Evolutionary conservation across 2,888 invertebrate genomes (phyloP).

Genomic region (Octonoba sinensis): DNA sequence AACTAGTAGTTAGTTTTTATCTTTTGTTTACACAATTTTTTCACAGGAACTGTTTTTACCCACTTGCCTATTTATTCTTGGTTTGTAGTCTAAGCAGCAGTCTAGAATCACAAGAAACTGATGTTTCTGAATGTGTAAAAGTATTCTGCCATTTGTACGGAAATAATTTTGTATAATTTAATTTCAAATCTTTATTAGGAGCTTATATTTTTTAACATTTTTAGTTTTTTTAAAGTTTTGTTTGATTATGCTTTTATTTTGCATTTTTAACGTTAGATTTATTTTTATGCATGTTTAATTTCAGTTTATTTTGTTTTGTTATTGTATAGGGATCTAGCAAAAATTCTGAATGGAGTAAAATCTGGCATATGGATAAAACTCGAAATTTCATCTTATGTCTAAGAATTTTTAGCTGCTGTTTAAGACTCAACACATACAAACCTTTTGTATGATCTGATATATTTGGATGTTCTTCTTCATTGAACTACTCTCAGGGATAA

Average conservation of each 20-base stretch:
- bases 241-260: constrained; percentile 21
- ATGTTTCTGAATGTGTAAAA: too few relatives aligned
- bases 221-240: constrained; percentile 16
- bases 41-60: too few relatives aligned
- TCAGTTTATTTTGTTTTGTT: constrained; percentile 54
- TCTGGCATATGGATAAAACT: constrained; percentile 33
- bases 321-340: constrained; percentile 42
- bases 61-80: too few relatives aligned
- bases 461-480: constrained; percentile 36
- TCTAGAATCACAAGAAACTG: too few relatives aligned
- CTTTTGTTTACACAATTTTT: too few relatives aligned
- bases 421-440: too few relatives aligned
- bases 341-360: constrained; percentile 28
- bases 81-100: too few relatives aligned
- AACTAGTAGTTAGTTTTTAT: background rate
- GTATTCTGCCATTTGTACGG: too few relatives aligned
- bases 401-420: constrained; percentile 7
- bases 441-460: background rate
- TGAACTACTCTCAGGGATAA: constrained; percentile 10
- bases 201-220: constrained; percentile 6
- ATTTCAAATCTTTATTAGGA: too few relatives aligned
- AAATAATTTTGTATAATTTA: too few relatives aligned
- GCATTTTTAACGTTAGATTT: background rate
- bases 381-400: constrained; percentile 30
- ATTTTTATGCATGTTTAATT: constrained; percentile 52